Evolutionary conservation across 1,140 invertebrate genomes (phyloP).

Genomic region (Cydia pomonella): DNA sequence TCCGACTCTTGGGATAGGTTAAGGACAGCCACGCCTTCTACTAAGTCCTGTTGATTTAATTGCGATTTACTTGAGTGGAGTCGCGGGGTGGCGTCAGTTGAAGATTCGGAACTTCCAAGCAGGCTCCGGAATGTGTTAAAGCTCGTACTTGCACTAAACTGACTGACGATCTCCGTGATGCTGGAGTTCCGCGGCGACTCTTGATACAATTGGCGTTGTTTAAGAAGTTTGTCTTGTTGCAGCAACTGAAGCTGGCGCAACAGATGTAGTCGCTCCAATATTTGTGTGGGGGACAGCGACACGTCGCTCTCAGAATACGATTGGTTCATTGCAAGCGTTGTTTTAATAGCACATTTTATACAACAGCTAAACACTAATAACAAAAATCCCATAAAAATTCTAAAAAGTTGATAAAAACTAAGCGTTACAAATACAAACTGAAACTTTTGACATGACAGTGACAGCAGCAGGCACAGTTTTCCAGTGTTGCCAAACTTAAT

Average conservation of each 20-base stretch:
- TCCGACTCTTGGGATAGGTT: slow-evolving; percentile 73
- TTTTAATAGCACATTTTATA: background rate
- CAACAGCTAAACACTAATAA: background rate
- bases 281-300: slow-evolving; percentile 68
- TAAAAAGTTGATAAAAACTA: background rate
- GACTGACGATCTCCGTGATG: slow-evolving; percentile 72
- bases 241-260: slow-evolving; percentile 65
- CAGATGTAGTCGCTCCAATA: slow-evolving; percentile 69
- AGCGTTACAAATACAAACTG: slow-evolving; percentile 29
- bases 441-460: slow-evolving; percentile 30
- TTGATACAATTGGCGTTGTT: slow-evolving; percentile 63
- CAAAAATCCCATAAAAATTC: slow-evolving; percentile 3
- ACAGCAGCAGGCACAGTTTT: background rate
- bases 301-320: slow-evolving; percentile 69
- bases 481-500: background rate
- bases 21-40: slow-evolving; percentile 66
- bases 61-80: slow-evolving; percentile 40
- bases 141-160: slow-evolving; percentile 71
- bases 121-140: slow-evolving; percentile 72
- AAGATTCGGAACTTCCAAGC: slow-evolving; percentile 53
- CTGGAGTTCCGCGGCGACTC: slow-evolving; percentile 61
- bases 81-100: slow-evolving; percentile 46
- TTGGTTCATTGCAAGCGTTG: slow-evolving; percentile 56
- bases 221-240: slow-evolving; percentile 70
- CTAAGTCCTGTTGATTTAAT: slow-evolving; percentile 53